Evolutionary conservation across 1,140 invertebrate genomes (phyloP).

Genomic region (Nautilus pompilius): DNA sequence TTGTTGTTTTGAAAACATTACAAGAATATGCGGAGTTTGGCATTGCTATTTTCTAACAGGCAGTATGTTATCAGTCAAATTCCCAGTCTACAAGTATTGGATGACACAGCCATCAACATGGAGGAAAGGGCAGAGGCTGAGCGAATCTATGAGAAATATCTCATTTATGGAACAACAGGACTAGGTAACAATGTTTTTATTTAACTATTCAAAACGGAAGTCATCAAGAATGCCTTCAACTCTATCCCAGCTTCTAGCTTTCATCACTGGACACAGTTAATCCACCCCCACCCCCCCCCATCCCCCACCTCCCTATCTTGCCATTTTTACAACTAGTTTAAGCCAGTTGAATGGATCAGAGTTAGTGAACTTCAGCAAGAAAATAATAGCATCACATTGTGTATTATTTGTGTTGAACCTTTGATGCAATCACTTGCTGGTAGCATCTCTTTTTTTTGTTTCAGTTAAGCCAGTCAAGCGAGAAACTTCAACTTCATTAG

Average conservation of each 20-base stretch:
- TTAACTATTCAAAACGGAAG: neutral
- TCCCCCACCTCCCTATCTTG: neutral
- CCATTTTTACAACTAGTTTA: neutral
- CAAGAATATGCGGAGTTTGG: too few relatives aligned
- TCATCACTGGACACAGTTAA: neutral
- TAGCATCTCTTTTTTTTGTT: neutral
- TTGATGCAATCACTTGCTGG: neutral
- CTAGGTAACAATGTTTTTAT: constrained; percentile 6
- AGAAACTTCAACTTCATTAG: constrained; percentile 1
- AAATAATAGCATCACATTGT: neutral
- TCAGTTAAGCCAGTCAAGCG: constrained; percentile 2
- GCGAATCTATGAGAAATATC: constrained; percentile 70
- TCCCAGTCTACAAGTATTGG: constrained; percentile 31
- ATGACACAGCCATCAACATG: constrained; percentile 32
- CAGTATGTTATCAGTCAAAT: constrained; percentile 38
- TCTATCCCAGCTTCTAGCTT: neutral
- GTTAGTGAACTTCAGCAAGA: neutral
- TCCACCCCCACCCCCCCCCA: neutral
- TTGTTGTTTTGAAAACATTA: too few relatives aligned
- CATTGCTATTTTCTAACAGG: constrained; percentile 28
- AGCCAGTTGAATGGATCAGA: neutral
- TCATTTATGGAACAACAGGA: constrained; percentile 15
- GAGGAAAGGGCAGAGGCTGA: constrained; percentile 31
- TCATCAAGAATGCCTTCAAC: neutral
- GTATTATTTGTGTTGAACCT: neutral